Conservation (phyloP, 2,888 invertebrate species). For the Spicauda simplicius region DNA sequence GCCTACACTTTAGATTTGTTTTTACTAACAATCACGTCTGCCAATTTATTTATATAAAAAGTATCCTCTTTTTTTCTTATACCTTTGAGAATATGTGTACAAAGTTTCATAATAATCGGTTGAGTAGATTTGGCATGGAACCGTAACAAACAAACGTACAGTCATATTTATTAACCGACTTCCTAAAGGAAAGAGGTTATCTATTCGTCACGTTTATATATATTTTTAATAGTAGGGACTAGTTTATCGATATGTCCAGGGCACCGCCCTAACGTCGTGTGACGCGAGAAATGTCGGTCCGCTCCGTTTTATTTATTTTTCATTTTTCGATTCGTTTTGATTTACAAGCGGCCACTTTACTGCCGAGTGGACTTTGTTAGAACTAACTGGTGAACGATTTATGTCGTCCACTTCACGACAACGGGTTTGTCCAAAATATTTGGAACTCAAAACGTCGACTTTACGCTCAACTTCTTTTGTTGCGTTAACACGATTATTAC, state of each 20-base stretch:
- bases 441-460: constrained; percentile 65
- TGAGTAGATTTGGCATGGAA: too few relatives aligned
- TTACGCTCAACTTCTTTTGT: constrained; percentile 49
- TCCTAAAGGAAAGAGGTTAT: too few relatives aligned
- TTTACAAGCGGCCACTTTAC: constrained; percentile 81
- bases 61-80: too few relatives aligned
- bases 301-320: constrained; percentile 67
- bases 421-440: constrained; percentile 64
- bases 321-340: constrained; percentile 78
- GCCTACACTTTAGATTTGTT: too few relatives aligned
- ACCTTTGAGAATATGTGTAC: too few relatives aligned
- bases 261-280: constrained; percentile 59
- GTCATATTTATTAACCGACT: too few relatives aligned
- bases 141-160: too few relatives aligned
- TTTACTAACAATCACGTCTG: too few relatives aligned
- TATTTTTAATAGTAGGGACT: background rate
- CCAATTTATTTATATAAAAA: too few relatives aligned
- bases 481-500: constrained; percentile 59
- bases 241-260: constrained; percentile 19
- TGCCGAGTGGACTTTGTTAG: constrained; percentile 78
- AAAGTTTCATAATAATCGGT: too few relatives aligned
- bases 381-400: constrained; percentile 79
- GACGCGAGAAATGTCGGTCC: constrained; percentile 57
- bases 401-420: constrained; percentile 63
- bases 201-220: too few relatives aligned